phyloP scores from a whole-genome alignment of 2,888 invertebrate genomes.

The Tenthredo scrophulariae region DNA sequence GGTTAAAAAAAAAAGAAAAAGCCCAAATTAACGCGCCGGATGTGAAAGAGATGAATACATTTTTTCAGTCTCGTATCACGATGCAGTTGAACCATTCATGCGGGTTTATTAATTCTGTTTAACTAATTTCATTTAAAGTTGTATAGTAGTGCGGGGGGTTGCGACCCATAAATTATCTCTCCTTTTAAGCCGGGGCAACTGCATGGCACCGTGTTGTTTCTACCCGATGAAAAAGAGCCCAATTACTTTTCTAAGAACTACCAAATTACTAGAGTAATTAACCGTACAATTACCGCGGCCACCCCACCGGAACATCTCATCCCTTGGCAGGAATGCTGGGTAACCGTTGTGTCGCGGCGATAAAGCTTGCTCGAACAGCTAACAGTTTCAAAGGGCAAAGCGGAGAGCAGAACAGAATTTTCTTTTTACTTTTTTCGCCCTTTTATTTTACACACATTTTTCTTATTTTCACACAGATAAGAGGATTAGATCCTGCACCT shows the following conservation, averaged over 20 bases:
- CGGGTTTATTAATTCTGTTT: background rate
- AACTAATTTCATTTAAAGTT: background rate
- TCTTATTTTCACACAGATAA: background rate
- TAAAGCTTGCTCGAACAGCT: background rate
- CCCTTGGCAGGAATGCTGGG: constrained; percentile 35
- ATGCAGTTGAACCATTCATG: background rate
- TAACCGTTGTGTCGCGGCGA: constrained; percentile 24
- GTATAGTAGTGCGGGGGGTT: background rate
- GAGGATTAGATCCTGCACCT: constrained; percentile 23
- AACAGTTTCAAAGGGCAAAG: background rate
- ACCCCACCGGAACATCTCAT: constrained; percentile 29
- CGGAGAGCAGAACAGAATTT: background rate
- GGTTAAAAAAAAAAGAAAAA: background rate
- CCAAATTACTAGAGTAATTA: constrained; percentile 53
- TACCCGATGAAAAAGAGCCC: constrained; percentile 44
- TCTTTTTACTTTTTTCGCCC: background rate
- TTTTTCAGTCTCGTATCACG: background rate
- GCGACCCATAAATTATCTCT: background rate
- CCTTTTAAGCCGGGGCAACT: background rate
- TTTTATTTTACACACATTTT: background rate
- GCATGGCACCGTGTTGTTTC: background rate
- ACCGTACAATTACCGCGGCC: constrained; percentile 49
- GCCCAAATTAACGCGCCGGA: background rate
- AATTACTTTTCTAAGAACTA: constrained; percentile 51
- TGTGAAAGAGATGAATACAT: background rate